phyloP scores from a whole-genome alignment of 2,113 vertebrate genomes.

The Ahaetulla prasina region DNA sequence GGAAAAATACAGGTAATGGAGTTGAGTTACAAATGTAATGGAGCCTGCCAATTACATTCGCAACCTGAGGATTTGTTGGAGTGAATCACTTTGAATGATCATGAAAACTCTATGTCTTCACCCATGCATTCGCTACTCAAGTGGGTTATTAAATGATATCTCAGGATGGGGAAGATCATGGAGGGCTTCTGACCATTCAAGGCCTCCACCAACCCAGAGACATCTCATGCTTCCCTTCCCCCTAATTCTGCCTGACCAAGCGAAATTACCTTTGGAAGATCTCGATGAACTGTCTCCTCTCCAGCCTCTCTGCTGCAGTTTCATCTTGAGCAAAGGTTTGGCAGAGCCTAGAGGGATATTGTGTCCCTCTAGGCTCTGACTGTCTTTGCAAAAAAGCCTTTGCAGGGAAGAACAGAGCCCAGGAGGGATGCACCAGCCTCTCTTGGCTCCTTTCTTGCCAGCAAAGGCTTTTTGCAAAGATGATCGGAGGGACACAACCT shows the following conservation, averaged over 20 bases:
- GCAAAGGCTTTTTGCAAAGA: neutral
- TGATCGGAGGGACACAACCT: neutral
- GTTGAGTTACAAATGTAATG: too few species aligned
- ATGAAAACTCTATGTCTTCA: too few species aligned
- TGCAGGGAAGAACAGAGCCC: neutral
- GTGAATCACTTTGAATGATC: too few species aligned
- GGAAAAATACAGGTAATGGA: neutral
- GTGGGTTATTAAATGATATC: too few species aligned
- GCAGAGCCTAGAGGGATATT: too few species aligned
- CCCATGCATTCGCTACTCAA: too few species aligned
- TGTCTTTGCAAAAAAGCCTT: too few species aligned
- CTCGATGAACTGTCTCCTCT: neutral
- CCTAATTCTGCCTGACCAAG: too few species aligned
- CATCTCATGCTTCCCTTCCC: too few species aligned
- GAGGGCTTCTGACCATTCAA: neutral
- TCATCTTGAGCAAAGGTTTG: neutral
- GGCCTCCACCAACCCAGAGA: neutral
- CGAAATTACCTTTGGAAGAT: neutral
- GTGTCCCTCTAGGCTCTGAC: too few species aligned
- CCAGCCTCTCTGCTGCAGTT: neutral
- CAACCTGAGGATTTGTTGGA: too few species aligned
- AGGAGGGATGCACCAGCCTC: neutral
- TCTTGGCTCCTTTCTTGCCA: neutral
- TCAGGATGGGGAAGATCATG: neutral
- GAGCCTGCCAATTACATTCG: too few species aligned